These are phyloP conservation scores for Pinctada fucata DNA, from an alignment of 2,888 invertebrate species.

Conservation along the genomic window DNA sequence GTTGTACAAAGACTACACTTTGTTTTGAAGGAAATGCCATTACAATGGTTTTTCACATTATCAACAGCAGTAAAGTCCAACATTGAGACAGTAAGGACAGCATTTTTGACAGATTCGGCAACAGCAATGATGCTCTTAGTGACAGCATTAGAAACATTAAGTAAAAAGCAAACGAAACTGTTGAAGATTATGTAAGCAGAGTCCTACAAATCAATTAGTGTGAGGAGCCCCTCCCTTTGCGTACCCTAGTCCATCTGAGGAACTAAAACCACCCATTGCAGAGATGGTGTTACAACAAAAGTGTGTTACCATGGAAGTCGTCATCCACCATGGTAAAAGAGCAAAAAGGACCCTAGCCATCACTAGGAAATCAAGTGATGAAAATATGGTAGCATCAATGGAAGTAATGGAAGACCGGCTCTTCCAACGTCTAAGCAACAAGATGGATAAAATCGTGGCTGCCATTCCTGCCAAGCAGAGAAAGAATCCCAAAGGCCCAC, in stretches of 20 bases:
- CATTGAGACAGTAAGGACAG: not conserved
- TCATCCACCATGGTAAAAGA: not conserved
- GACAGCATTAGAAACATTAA: not conserved
- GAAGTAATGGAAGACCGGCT: constrained; percentile 4
- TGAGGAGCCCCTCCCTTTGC: too few species aligned
- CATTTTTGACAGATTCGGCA: not conserved
- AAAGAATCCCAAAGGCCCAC: too few species aligned
- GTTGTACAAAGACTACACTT: not conserved
- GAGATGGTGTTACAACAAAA: not conserved
- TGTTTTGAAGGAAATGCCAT: not conserved
- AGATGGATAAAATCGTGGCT: not conserved
- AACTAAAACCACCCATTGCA: not conserved
- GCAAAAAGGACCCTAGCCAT: not conserved
- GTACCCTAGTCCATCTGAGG: too few species aligned
- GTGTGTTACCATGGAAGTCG: not conserved
- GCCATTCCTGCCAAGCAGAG: not conserved
- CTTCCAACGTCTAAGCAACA: not conserved
- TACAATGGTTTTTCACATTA: not conserved
- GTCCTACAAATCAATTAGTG: too few species aligned
- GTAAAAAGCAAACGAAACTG: not conserved
- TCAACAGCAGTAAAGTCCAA: not conserved
- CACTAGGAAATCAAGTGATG: not conserved
- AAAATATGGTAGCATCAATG: not conserved
- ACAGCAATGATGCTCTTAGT: not conserved
- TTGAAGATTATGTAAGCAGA: too few species aligned